Conservation (phyloP, 2,797 vertebrate genomes). For the Pangasius djambal region DNA sequence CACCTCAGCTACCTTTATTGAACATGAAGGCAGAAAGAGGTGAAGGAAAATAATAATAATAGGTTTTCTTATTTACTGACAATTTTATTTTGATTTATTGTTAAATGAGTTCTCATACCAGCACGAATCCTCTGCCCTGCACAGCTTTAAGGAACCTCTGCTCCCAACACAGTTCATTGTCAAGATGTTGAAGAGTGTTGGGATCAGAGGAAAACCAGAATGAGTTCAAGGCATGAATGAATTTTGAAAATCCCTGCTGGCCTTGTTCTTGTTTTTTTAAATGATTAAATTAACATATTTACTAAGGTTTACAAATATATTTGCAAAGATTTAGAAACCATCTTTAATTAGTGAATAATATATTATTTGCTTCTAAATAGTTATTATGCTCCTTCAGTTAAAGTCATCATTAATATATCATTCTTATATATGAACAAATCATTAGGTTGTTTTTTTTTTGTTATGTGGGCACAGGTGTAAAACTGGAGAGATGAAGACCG, state of each 20-base stretch:
- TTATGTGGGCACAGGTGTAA: neutral
- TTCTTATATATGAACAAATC: neutral
- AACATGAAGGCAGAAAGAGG: constrained; percentile 63
- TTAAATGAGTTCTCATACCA: neutral
- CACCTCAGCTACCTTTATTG: constrained; percentile 64
- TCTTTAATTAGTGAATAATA: neutral
- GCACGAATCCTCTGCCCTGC: neutral
- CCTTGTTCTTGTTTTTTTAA: neutral
- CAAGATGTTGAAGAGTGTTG: neutral
- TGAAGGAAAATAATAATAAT: constrained; percentile 42
- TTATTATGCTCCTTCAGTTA: neutral
- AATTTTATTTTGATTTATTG: neutral
- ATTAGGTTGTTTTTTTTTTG: neutral
- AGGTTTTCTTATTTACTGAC: neutral
- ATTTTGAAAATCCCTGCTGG: neutral
- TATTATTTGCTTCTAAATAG: neutral
- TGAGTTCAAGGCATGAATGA: neutral
- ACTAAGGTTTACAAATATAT: neutral
- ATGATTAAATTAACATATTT: neutral
- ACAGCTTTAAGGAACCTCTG: neutral
- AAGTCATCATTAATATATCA: neutral
- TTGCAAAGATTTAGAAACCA: neutral
- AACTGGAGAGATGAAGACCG: neutral
- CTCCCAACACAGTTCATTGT: neutral
- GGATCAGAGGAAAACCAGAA: neutral